Evolutionary conservation across 2,888 invertebrate genomes (phyloP).

Genomic region (Chromoteleia sp.): DNA sequence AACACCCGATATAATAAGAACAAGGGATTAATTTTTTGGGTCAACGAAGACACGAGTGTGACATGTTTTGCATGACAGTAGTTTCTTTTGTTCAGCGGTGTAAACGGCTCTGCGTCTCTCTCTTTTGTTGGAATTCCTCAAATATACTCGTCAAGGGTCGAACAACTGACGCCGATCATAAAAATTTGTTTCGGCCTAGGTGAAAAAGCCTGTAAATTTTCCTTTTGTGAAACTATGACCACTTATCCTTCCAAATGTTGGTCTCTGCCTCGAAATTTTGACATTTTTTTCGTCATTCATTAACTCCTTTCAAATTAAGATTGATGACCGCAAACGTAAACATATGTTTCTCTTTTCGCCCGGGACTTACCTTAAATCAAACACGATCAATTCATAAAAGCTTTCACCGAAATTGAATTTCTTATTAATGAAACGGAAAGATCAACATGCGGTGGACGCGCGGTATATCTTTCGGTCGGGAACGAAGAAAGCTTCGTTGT

Average conservation of each 20-base stretch:
- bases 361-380: slow-evolving; percentile 1
- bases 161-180: slow-evolving; percentile 51
- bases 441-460: slow-evolving; percentile 26
- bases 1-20: slow-evolving; percentile 13
- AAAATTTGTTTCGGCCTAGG: slow-evolving; percentile 20
- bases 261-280: slow-evolving; percentile 3
- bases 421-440: slow-evolving; percentile 42
- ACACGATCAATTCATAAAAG: neutral
- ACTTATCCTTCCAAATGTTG: slow-evolving; percentile 48
- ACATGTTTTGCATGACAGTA: slow-evolving; percentile 61
- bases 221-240: slow-evolving; percentile 20
- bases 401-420: slow-evolving; percentile 27
- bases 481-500: slow-evolving; percentile 37
- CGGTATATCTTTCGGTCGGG: neutral
- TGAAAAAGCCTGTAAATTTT: slow-evolving; percentile 36
- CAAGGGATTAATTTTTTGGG: slow-evolving; percentile 56
- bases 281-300: slow-evolving; percentile 19
- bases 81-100: slow-evolving; percentile 31
- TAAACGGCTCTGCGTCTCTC: slow-evolving; percentile 34
- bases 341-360: slow-evolving; percentile 38
- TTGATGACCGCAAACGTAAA: slow-evolving; percentile 43
- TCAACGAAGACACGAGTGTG: slow-evolving; percentile 51
- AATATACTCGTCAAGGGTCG: slow-evolving; percentile 63
- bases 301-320: slow-evolving; percentile 57
- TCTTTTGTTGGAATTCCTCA: slow-evolving; percentile 59